Percentiles rank a stretch among this genome's conserved stretches.
Conservation (phyloP, 53 echinoderm and acorn worm genomes). For the Apostichopus leukothele region DNA sequence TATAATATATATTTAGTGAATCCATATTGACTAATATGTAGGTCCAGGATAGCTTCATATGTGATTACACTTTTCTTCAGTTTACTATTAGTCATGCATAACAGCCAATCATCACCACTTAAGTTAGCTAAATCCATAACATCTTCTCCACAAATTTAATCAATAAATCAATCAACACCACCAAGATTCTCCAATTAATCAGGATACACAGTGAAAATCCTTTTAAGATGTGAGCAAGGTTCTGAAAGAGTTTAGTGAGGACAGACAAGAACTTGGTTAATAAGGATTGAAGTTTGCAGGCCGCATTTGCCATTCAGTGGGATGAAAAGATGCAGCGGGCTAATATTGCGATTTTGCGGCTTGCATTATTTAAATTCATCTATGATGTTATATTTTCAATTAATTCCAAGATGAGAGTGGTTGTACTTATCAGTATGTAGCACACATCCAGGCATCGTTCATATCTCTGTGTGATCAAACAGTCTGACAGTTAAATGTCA, state of each 20-base stretch:
- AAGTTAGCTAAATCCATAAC: constrained; percentile 1
- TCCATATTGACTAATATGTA: background rate
- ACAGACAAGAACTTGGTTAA: background rate
- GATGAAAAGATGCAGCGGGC: too few relatives aligned
- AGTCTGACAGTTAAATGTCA: too few relatives aligned
- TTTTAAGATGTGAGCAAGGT: background rate
- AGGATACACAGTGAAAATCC: background rate
- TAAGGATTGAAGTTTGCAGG: too few relatives aligned
- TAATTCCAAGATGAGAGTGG: too few relatives aligned
- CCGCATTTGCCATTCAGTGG: too few relatives aligned
- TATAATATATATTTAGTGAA: too few relatives aligned
- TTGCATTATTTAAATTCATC: too few relatives aligned
- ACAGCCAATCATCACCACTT: background rate
- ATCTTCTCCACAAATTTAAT: constrained; percentile 20
- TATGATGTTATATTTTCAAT: too few relatives aligned
- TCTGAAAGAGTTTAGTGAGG: background rate
- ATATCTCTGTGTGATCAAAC: too few relatives aligned
- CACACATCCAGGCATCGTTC: too few relatives aligned
- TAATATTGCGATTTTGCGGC: too few relatives aligned
- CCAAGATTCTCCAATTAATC: constrained; percentile 8
- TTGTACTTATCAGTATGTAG: too few relatives aligned
- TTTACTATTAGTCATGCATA: background rate
- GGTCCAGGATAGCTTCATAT: background rate
- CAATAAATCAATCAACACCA: constrained; percentile 29
- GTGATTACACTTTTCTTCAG: background rate